Base-by-base conservation (phyloP, 2,888 invertebrate genomes). In the Ormyrus pomaceus region DNA sequence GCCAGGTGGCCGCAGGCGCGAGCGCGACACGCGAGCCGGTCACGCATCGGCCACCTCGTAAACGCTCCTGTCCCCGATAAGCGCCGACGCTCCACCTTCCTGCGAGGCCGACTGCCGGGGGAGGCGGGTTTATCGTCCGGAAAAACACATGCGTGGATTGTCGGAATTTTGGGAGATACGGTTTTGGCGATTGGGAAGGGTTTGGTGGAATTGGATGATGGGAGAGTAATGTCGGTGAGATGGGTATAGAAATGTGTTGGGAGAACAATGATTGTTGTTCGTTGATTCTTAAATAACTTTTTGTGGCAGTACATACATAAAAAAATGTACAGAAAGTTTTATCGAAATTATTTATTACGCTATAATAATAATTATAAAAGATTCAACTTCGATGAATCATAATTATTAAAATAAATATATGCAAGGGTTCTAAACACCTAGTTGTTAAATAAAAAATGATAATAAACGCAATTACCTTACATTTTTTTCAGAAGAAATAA, bases 1-100 rank as follows among this genome's bases (percentile, higher is more conserved):
- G 68, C 82, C 82, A 83, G 82, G 81, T 83, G 82, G 82, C 46
- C 80, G 6, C 45, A n/a, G 34, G 53, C 45, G 46, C 51, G 19
- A 19, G 51, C 34, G 69, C 58, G 76, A 34, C 34, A 34, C 61
- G 71, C 13, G 68, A 62, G 58, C 59, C 59, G 59, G 79, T 81
- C 81, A 81, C 79, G 81, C 79, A 75, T 80, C 66, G 81, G 56
- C 66, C 76, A 68, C 10, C 64, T 8, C 68, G 62, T 80, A 81
- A 81, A 81, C 65, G 65, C 66, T 34, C 53, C 46, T 55, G 51
- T 48, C 19, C 6, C 55, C 53, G 75, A 70, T 80, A 76, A 80
- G 71, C 61, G 19, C 19, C 5, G 6, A 13, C 9, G 9, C 10
- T 7, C 9, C 34, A 11, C 34, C 9, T n/a, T n/a, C 7, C 1